Base-by-base conservation (phyloP, 2,113 vertebrate genomes). In the Geococcyx californianus region DNA sequence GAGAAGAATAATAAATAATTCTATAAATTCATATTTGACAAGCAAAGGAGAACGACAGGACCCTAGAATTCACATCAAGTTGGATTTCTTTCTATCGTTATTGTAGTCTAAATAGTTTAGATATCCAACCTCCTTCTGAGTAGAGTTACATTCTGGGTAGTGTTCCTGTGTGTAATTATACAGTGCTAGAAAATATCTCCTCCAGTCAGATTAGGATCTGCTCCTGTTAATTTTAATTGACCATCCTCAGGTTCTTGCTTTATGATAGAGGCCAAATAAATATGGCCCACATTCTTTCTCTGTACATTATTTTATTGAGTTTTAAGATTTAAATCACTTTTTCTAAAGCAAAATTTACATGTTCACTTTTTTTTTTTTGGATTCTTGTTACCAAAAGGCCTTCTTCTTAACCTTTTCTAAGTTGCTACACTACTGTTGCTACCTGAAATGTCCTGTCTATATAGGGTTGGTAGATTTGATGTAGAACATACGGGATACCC, bases 401-500 rank as follows among this genome's bases (percentile, higher is more conserved):
- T 1, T 74, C 67, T 93, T 64, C 31, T 55, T 18, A 76, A 33
- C 18, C 4, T 67, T 70, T 49, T 72, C 26, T 34, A 49, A 69
- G n/a, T 21, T n/a, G 12, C 24, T 54, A 28, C 3, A 6, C 6
- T 79, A n/a, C 56, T 76, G 11, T 5, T 73, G 13, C 20, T 77
- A 15, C 24, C 40, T 62, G 59, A 87, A 93, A 14, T 4, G 47
- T 66, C 73, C 49, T 62, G 11, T 44, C 34, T 66, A 28, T 9
- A 6, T 6, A 11, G 28, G 12, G 6, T 8, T 66, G 12, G 12
- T 17, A 58, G 31, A 19, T 78, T 74, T 40, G 36, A 36, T n/a
- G 9, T 54, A 36, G 38, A 14, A 33, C 1, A 0, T 72, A 29
- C 1, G 8, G 29, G 38, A 69, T 52, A 16, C 2, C 12, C 8